A percentile compares a stretch with the other conserved stretches of the same genome.
Conservation (phyloP, 2,797 vertebrate species). For the Leucoraja ocellata region DNA sequence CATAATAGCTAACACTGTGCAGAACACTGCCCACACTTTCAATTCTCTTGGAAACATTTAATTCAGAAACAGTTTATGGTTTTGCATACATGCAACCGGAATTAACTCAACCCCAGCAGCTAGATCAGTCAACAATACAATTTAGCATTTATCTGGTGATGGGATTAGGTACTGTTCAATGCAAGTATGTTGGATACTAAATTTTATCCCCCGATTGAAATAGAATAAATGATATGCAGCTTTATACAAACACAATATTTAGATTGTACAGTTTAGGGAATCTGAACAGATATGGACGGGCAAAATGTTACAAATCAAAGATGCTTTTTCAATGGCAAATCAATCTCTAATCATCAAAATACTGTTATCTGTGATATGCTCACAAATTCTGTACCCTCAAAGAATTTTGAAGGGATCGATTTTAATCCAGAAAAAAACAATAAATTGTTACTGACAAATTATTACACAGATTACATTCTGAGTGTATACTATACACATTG, state of each 20-base stretch:
- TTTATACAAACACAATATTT: background rate
- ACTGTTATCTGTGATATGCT: accelerated
- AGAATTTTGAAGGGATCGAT: background rate
- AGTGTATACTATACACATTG: background rate
- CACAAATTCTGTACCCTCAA: background rate
- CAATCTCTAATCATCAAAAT: background rate
- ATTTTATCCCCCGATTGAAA: background rate
- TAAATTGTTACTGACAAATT: background rate
- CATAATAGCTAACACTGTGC: background rate
- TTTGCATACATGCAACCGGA: background rate
- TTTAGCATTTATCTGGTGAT: background rate
- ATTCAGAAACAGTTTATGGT: background rate
- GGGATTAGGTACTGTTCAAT: background rate
- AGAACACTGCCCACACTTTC: background rate
- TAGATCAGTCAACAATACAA: background rate
- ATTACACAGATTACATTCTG: background rate
- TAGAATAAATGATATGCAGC: background rate
- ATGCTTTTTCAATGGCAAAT: background rate
- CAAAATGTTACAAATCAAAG: background rate
- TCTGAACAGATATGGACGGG: background rate
- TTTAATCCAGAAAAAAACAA: background rate
- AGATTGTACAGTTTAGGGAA: background rate
- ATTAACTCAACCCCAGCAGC: background rate
- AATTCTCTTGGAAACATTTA: background rate
- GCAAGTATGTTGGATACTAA: background rate